Conservation (phyloP, 2,888 invertebrate species). For the Sphaerophoria taeniata region DNA sequence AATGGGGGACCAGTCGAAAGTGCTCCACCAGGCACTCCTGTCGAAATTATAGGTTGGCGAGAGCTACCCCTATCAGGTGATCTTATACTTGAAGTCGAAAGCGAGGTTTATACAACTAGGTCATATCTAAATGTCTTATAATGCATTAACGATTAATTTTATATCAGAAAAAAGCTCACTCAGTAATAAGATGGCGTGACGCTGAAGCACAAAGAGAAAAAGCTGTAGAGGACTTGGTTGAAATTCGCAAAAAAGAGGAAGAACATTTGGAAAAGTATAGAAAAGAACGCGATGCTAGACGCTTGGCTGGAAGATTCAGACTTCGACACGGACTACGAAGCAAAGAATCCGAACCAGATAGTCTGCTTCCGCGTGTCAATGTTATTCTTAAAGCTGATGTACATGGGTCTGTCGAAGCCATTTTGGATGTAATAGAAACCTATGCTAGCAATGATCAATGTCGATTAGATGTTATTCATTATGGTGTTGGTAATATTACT, state of each 20-base stretch:
- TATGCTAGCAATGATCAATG: slow-evolving; percentile 90
- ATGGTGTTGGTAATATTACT: slow-evolving; percentile 94
- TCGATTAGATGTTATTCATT: slow-evolving; percentile 92
- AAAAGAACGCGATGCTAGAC: slow-evolving; percentile 85
- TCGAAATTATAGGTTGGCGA: slow-evolving; percentile 95
- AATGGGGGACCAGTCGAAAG: slow-evolving; percentile 86
- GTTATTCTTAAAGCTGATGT: slow-evolving; percentile 94
- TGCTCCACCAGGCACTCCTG: slow-evolving; percentile 91
- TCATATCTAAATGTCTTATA: no score
- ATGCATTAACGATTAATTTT: neutral
- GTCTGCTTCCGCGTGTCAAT: slow-evolving; percentile 85
- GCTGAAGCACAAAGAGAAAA: slow-evolving; percentile 86
- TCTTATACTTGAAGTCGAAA: slow-evolving; percentile 91
- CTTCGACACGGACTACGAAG: slow-evolving; percentile 85
- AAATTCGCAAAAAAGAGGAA: slow-evolving; percentile 87
- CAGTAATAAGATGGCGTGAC: slow-evolving; percentile 87
- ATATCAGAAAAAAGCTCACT: slow-evolving; percentile 86
- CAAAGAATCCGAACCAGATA: slow-evolving; percentile 84
- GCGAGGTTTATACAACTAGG: slow-evolving; percentile 84
- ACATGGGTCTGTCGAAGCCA: slow-evolving; percentile 97
- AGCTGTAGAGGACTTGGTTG: slow-evolving; percentile 85
- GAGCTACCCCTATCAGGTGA: slow-evolving; percentile 95
- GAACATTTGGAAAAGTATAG: slow-evolving; percentile 87
- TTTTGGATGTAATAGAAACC: slow-evolving; percentile 94
- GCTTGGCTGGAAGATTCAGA: slow-evolving; percentile 86